Evolutionary conservation across 2,113 vertebrate species (phyloP), one percentile per base, ranked within the genome.

Genomic region (Phylloscopus trochilus): DNA sequence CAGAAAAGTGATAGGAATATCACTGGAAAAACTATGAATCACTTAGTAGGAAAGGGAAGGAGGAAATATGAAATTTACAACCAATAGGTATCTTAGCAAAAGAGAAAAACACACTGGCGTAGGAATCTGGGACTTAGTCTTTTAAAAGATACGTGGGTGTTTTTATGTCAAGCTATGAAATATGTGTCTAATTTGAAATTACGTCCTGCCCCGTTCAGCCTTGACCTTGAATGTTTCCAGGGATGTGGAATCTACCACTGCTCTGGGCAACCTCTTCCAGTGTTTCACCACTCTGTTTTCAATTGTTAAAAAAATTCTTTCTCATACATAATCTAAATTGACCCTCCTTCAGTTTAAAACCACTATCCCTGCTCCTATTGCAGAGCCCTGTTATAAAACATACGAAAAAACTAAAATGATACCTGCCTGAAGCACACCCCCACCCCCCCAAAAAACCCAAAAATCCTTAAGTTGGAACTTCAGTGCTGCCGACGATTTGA

Each of bases 81-180:
- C 46, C 39, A 82, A 44, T 9, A 56, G 7, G 2, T 66, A 23
- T 60, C 55, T 66, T n/a, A 66, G 22, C 31, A 78, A 62, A 87
- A 84, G 27, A 74, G 23, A 81, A 66, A 77, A 87, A 58, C 64
- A 62, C 15, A 37, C 6, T 26, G 10, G 2, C 0, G 1, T 58
- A 35, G 10, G 21, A 79, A 27, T 39, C 12, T 52, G 13, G 7
- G 10, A 10, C 24, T 68, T 51, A 39, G 6, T 73, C 2, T 67
- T 87, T 43, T 30, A 31, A 24, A 60, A 73, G 70, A 64, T 43
- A 69, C 22, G 4, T 59, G 33, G 10, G 7, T 78, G 85, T 86
- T 91, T 87, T 87, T 44, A 69, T 53, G 43, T 23, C 16, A 92
- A 74, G 14, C n/a, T 82, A 23, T 74, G 60, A 92, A 92, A 78